Percentiles rank a stretch among this genome's conserved stretches.
Evolutionary conservation across 35 echinoderm and acorn worm species (phyloP).

Genomic region (Strongylocentrotus purpuratus): DNA sequence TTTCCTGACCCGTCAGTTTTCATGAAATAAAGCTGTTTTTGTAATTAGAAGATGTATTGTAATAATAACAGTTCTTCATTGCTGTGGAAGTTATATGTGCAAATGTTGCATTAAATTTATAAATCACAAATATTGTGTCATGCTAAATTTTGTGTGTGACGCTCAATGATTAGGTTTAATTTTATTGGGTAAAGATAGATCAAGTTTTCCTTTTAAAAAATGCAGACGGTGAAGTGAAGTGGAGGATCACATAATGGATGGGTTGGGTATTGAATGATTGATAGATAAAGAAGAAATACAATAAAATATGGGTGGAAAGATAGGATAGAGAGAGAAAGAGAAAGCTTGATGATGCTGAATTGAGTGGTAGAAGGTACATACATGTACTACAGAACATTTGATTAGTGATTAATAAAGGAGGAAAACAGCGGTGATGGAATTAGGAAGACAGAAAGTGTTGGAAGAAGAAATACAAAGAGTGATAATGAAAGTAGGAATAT

Average conservation of each 20-base stretch:
- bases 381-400: no score
- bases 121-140: background rate
- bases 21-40: background rate
- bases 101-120: constrained; percentile 14
- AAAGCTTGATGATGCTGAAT: background rate
- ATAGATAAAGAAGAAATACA: no score
- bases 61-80: constrained; percentile 25
- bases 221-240: background rate
- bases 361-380: background rate
- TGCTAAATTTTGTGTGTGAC: background rate
- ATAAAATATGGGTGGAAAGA: background rate
- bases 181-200: no score
- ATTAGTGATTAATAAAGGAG: background rate
- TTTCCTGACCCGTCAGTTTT: background rate
- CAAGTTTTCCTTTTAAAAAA: no score
- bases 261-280: no score
- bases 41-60: constrained; percentile 22
- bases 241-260: no score
- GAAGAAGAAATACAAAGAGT: no score
- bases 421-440: background rate
- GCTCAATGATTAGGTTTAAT: no score
- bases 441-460: no score
- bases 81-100: constrained; percentile 26
- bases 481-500: no score
- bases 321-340: background rate